Evolutionary conservation across 2,113 vertebrate species (phyloP), one percentile per base, ranked within the genome.

Genomic region (Oreochromis tanganicae): DNA sequence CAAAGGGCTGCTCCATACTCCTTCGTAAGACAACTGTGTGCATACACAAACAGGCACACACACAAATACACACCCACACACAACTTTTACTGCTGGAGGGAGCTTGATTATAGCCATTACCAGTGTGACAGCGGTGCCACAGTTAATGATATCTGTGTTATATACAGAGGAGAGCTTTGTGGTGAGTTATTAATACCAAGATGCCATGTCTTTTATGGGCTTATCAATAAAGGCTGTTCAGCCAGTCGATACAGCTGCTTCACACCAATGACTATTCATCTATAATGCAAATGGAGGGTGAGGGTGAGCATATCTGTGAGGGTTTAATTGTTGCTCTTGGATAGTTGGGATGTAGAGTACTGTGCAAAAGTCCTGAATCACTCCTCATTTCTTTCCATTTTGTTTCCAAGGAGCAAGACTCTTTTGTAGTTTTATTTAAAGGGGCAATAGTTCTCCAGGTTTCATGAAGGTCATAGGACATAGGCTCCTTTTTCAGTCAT

Each of bases 41-140:
- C 9, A 81, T 36, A 80, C 12, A 48, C 73, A 83, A 21, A 71
- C 36, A 79, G 50, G 71, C 14, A 46, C 71, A 81, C 21, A 78
- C 46, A 79, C 78, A 81, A 17, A 78, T 24, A 79, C 41, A 80
- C 48, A 83, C 63, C 41, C 81, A 81, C 61, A 88, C 79, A 87
- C 81, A 90, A 84, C 85, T 83, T 87, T 56, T 36, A 81, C 81
- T 88, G 92, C 92, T 91, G 81, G 85, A 52, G 71, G 91, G 83
- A 92, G 92, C 90, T 93, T 93, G 93, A 94, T 94, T 94, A 94
- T 89, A 94, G 91, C 91, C 88, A 94, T 95, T 93, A 95, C 88
- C 85, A 88, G 41, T 79, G 89, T 93, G 94, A 93, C 93, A 93
- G 91, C 85, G 46, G 83, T 91, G 93, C 79, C 88, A 81, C 90